Base-by-base conservation (phyloP, 2,888 invertebrate genomes). In the Pristionchus maxplancki region DNA sequence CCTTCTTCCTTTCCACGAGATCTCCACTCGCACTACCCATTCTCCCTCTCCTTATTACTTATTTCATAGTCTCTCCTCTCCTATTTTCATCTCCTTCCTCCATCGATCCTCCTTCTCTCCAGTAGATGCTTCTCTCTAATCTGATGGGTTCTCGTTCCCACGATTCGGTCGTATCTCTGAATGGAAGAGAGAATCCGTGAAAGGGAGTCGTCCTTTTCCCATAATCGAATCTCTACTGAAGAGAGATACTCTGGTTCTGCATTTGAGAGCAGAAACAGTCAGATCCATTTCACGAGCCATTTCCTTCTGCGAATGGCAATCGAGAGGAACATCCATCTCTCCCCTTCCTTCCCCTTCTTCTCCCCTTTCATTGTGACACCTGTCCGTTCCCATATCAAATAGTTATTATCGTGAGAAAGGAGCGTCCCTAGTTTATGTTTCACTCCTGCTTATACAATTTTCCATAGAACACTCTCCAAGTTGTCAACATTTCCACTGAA, bases 301-400 rank as follows among this genome's bases (percentile, higher is more conserved):
- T 34, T 44, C 28, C n/a, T 44, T 78, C 44, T 44, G n/a, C 44
- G 44, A 78, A 48, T 78, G 44, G 44, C 78, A 48, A 44, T 78
- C 44, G n/a, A 20, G 74, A 44, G 78, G 28, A 44, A 44, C n/a
- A 44, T 48, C 37, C 11, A n/a, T 40, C 50, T 1, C 53, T 83
- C 34, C 82, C 34, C 40, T 81, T 13, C 24, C 28, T 50, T 8
- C 9, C 40, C 44, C 82, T 28, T 83, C 82, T 28, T 83, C 78
- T 78, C 78, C 48, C 78, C 78, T 78, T 78, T 78, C 78, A 78
- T 78, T 44, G 78, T 28, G 78, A 28, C 78, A 78, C 53, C 82
- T 83, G 50, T 20, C 82, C 82, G 6, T 83, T 83, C 82, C 53
- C 82, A 83, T 83, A 83, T 83, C 34, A 83, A 83, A 83, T 83